Evolutionary conservation across 1,140 invertebrate genomes (phyloP).

Genomic region (Fopius arisanus): DNA sequence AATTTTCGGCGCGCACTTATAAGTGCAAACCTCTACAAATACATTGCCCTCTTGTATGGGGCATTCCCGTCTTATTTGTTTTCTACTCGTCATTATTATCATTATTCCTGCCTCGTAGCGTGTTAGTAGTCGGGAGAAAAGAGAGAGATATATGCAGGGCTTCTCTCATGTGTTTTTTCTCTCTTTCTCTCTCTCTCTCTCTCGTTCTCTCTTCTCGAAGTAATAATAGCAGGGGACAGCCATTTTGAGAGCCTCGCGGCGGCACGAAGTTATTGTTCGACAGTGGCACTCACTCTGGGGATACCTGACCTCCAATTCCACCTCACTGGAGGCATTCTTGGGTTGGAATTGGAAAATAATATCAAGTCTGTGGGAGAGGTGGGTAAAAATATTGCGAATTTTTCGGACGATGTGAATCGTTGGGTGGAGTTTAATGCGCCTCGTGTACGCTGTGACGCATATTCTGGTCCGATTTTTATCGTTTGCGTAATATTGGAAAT

Average conservation of each 20-base stretch:
- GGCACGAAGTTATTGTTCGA: conserved; percentile 63
- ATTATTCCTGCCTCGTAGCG: conserved; percentile 10
- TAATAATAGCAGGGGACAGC: conserved; percentile 65
- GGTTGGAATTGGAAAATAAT: too few species aligned
- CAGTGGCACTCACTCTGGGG: conserved; percentile 43
- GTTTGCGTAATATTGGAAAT: conserved; percentile 33
- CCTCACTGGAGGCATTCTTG: too few species aligned
- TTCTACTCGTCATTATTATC: background rate
- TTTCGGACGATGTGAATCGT: too few species aligned
- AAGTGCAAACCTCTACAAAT: too few species aligned
- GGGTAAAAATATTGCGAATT: background rate
- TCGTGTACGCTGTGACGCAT: background rate
- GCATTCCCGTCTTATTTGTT: background rate
- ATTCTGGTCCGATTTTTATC: conserved; percentile 17
- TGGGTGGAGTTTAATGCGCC: too few species aligned
- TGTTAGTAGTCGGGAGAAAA: background rate
- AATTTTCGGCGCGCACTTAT: too few species aligned
- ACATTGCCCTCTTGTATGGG: background rate
- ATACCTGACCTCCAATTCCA: conserved; percentile 16
- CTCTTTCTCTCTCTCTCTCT: too few species aligned
- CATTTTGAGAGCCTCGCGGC: conserved; percentile 62
- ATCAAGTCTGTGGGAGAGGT: background rate
- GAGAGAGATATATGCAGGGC: background rate
- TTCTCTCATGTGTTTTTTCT: conserved; percentile 53
- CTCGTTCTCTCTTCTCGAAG: conserved; percentile 49